Conservation (phyloP, 2,113 vertebrate genomes). For the Urocitellus parryii region DNA sequence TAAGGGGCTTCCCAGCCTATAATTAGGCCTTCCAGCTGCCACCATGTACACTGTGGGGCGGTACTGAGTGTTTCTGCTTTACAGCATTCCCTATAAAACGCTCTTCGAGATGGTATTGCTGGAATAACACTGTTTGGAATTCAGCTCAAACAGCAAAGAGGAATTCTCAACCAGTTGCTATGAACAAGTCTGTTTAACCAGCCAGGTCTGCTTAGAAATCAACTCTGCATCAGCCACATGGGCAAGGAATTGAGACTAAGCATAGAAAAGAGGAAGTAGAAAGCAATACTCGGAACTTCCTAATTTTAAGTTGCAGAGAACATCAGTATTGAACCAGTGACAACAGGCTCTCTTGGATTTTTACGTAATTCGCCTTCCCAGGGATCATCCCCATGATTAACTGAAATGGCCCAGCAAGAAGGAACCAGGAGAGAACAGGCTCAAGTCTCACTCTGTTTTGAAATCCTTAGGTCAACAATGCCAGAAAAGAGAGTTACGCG, state of each 20-base stretch:
- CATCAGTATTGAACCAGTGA: neutral
- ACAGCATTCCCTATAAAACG: conserved; percentile 66
- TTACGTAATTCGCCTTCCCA: neutral
- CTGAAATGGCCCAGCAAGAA: neutral
- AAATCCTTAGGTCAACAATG: neutral
- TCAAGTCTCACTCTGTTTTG: neutral
- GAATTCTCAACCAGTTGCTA: conserved; percentile 54
- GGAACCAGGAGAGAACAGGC: neutral
- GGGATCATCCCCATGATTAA: neutral
- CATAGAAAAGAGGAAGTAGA: neutral
- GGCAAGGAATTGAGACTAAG: neutral
- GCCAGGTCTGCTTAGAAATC: neutral
- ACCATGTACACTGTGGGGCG: conserved; percentile 55
- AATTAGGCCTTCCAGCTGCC: conserved; percentile 90
- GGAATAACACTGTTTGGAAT: conserved; percentile 38
- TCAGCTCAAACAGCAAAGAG: conserved; percentile 55
- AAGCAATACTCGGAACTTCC: neutral
- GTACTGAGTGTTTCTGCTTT: conserved; percentile 63
- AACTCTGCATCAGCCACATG: neutral
- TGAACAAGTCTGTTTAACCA: neutral
- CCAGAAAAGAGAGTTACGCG: neutral
- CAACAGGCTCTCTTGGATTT: neutral
- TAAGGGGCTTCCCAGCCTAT: conserved; percentile 86
- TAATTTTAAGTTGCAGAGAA: neutral
- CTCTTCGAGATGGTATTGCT: conserved; percentile 42